Base-by-base conservation (phyloP, 2,888 invertebrate genomes). In the Thumatha senex region DNA sequence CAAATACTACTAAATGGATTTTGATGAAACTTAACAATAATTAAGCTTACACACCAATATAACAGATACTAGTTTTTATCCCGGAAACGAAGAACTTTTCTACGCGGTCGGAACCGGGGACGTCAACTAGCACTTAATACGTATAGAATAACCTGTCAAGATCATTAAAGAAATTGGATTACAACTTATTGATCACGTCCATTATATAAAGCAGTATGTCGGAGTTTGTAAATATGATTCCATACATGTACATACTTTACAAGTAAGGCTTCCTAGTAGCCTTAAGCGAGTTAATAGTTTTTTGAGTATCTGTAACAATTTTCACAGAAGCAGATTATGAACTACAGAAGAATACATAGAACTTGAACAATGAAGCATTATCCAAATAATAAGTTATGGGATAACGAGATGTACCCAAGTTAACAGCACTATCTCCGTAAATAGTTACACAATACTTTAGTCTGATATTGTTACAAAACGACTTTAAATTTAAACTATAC, bases 321-420 rank as follows among this genome's bases (percentile, higher is more conserved):
- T 51, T 43, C 40, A 53, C 36, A 40, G 39, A 29, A 55, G 53
- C 11, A 51, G 12, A 36, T 40, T 50, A 54, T 56, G 45, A 54
- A 46, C 35, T 57, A 56, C 59, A 51, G 58, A 48, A 46, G 24
- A 39, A 49, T 24, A 4, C 18, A 24, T 5, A 24, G 18, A 24
- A 52, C 54, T 53, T 61, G 63, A 65, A 60, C 63, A 61, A 68
- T 66, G 76, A 75, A 62, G 65, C 69, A 64, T 62, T 75, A 61
- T 61, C 67, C 72, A 83, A 83, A 84, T 79, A 84, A 73, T 71
- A 62, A 67, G 76, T 70, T 75, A 74, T 65, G 64, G 78, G 78
- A 75, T 86, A 86, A 86, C 82, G 82, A 86, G 78, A 71, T 80
- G 83, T 80, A 84, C 68, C 81, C 82, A 78, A 70, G 71, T 65